Base-by-base conservation (phyloP, 2,113 vertebrate species). In the Cyprinus carpio region DNA sequence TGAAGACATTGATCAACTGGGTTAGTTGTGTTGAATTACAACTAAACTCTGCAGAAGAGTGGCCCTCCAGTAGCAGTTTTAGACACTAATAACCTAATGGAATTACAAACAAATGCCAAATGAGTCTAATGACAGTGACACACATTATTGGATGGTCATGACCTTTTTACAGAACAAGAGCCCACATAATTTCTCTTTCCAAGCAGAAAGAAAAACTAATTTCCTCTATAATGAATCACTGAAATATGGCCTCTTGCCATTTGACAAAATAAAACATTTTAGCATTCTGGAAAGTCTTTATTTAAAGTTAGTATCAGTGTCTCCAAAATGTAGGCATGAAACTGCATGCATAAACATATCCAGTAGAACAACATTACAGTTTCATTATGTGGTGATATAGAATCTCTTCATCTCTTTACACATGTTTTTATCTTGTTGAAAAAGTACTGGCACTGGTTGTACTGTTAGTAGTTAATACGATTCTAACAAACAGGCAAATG, bases 231-330 rank as follows among this genome's bases (percentile, higher is more conserved):
- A 60, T n/a, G 7, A n/a, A 60, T 60, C 20, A 60, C 56, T 60
- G 56, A 60, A n/a, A 60, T n/a, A 60, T n/a, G 0, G 10, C 56
- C 23, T 60, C 37, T 43, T 6, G 20, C 20, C 12, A 46, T n/a
- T 49, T 49, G 72, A 75, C 40, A 49, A 75, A 15, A 49, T 60
- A 15, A 49, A 49, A 25, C 20, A 49, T 46, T 40, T 27, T 75
- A 25, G 16, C 40, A 49, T 49, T n/a, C 11, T 75, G 23, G 2
- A 31, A 90, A 89, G 87, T 87, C 79, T 94, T 95, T 93, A 93
- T 93, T 94, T 84, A 89, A 87, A 90, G 83, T 90, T 89, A 90
- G 87, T 84, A 85, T 91, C 89, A 89, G 86, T 92, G 56, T 86
- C 82, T 67, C 81, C 69, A 91, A 91, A 90, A 91, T 88, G 91